phyloP scores from a whole-genome alignment of 2,113 vertebrate genomes.

The Gavialis gangeticus region DNA sequence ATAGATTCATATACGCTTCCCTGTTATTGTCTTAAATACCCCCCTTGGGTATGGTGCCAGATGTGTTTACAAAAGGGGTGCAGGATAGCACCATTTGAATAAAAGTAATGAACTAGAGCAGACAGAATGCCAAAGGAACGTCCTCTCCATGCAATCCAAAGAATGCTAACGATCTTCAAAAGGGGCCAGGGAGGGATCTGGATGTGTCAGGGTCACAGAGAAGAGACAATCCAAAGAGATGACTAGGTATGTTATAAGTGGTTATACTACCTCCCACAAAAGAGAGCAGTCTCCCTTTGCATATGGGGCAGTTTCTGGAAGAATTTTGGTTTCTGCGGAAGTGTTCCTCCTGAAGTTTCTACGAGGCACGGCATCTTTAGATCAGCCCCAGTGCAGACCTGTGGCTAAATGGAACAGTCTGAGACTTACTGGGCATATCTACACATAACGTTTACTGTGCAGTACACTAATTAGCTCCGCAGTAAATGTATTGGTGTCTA shows the following conservation, averaged over 20 bases:
- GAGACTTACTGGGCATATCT: no score
- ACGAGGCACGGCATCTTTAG: background rate
- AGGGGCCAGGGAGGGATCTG: background rate
- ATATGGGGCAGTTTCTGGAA: background rate
- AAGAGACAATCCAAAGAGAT: background rate
- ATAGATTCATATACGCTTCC: background rate
- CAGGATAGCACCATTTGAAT: background rate
- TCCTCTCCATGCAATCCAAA: fast-evolving
- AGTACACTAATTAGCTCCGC: no score
- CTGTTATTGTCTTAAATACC: background rate
- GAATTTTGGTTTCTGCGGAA: no score
- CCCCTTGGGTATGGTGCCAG: background rate
- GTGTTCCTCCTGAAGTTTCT: background rate
- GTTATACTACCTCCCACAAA: background rate
- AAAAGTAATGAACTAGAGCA: background rate
- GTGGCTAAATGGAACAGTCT: background rate
- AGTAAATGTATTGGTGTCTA: no score
- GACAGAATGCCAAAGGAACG: fast-evolving
- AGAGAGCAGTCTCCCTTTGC: background rate
- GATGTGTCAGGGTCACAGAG: background rate
- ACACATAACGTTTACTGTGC: no score
- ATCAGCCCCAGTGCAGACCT: background rate
- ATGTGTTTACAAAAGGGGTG: background rate
- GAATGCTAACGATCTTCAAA: background rate
- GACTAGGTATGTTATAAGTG: background rate